These are phyloP conservation scores for Anas platyrhynchos DNA, from an alignment of 2,113 vertebrate genomes.

Conservation along the genomic window DNA sequence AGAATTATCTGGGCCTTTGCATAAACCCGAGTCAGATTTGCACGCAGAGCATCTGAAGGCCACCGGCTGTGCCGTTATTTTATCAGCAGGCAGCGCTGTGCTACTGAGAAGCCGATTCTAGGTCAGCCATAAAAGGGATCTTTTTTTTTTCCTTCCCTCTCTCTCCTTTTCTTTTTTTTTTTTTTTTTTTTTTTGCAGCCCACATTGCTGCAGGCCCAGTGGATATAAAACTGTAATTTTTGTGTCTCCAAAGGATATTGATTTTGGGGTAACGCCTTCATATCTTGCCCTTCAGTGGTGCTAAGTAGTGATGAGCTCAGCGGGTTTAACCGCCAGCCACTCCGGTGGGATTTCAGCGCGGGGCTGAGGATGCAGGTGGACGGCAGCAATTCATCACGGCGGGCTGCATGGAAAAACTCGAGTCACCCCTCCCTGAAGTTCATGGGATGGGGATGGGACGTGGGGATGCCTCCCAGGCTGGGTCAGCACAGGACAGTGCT, in stretches of 20 bases:
- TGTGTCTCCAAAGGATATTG: not conserved
- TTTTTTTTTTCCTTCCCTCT: fast-evolving
- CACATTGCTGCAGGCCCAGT: not conserved
- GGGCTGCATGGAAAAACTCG: not conserved
- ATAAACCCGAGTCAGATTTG: not conserved
- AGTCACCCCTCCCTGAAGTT: not conserved
- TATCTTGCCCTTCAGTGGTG: not conserved
- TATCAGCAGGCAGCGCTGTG: constrained; percentile 72
- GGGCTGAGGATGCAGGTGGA: not conserved
- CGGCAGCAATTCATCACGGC: not conserved
- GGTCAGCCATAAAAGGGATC: constrained; percentile 64
- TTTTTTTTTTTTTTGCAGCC: not conserved
- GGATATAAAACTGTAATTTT: constrained; percentile 1
- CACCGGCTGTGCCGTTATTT: constrained; percentile 53
- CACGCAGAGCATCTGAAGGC: not conserved
- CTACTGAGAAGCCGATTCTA: constrained; percentile 68
- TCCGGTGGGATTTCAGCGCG: not conserved
- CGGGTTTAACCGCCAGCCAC: not conserved
- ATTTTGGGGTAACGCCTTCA: not conserved
- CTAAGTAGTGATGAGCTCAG: constrained; percentile 14
- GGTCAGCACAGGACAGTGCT: too few relatives aligned
- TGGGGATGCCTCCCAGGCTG: not conserved
- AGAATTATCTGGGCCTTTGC: not conserved
- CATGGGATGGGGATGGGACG: fast-evolving
- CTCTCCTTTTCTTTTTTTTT: not conserved